Base-by-base conservation (phyloP, 2,888 invertebrate genomes). In the Tridacna crocea region DNA sequence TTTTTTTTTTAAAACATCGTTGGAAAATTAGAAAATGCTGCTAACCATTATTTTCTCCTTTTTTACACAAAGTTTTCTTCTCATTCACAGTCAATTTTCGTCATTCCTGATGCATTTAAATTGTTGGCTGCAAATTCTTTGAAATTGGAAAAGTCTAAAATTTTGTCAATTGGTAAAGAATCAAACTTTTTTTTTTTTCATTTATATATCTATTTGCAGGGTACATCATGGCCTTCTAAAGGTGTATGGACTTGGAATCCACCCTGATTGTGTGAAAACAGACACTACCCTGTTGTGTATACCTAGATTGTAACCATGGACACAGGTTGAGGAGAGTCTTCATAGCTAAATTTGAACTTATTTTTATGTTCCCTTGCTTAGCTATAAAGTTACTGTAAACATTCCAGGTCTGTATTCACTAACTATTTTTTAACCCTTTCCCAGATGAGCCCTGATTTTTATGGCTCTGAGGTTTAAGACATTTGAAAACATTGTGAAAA, bases 171-270 rank as follows among this genome's bases (percentile, higher is more conserved):
- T 36, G 36, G 36, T 36, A 36, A 36, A 36, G 36, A 36, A 8
- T 36, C 8, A 36, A 36, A 36, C 36, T 36, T 4, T 19, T 55
- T 11, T 55, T 15, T 55, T 55, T 6, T 55, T n/a, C n/a, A n/a
- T n/a, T n/a, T n/a, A n/a, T n/a, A n/a, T 55, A 19, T 19, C 24
- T 76, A 61, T 77, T 84, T 89, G 63, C 89, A 93, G 93, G 76
- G 88, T 92, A 2, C 92, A 92, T 75, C 91, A 91, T 84, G 92
- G 91, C 8, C 82, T 93, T 47, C 70, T 93, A 46, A 83, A 76
- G 70, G 73, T 93, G 6, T 91, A 83, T 88, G 92, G 92, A 47
- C 73, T 75, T 19, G 93, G 93, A 24, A 77, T 92, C 13, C 88
- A 90, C 11, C 84, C 88, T 11, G 88, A 90, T 48, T 87, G 90